Evolutionary conservation across 2,888 invertebrate genomes (phyloP).

Genomic region (Orchesellides sinensis): DNA sequence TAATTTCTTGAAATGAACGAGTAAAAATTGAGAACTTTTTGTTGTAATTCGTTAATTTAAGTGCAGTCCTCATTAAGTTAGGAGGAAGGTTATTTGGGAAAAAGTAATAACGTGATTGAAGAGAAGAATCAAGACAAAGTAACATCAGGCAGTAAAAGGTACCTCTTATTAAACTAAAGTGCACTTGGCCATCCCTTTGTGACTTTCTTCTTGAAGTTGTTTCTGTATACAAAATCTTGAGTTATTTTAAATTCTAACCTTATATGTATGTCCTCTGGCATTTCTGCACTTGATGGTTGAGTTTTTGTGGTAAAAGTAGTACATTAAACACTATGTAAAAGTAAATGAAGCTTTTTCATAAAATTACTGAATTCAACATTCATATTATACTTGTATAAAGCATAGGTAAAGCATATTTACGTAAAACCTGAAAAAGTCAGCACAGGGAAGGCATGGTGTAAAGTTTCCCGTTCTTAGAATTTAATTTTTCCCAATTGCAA

Average conservation of each 20-base stretch:
- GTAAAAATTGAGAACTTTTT: conserved; percentile 13
- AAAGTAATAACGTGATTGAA: conserved; percentile 42
- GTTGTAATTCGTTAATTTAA: conserved; percentile 40
- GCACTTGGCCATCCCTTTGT: background rate
- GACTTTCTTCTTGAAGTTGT: too few relatives aligned
- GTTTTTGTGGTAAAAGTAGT: background rate
- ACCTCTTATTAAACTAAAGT: background rate
- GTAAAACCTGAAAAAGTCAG: conserved; percentile 26
- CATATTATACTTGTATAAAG: background rate
- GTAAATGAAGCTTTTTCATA: too few relatives aligned
- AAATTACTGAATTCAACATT: background rate
- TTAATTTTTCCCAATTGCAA: conserved; percentile 38
- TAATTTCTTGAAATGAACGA: conserved; percentile 1
- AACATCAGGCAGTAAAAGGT: background rate
- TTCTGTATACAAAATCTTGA: too few relatives aligned
- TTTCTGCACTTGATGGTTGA: background rate
- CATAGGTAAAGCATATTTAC: background rate
- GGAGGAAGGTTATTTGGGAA: conserved; percentile 6
- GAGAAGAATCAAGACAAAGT: background rate
- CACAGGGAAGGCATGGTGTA: conserved; percentile 16
- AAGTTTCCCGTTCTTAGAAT: conserved; percentile 41
- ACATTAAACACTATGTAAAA: too few relatives aligned
- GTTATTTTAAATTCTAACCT: too few relatives aligned
- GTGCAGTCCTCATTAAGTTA: conserved; percentile 34
- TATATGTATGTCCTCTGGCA: too few relatives aligned